Evolutionary conservation across 2,113 vertebrate genomes (phyloP).

Genomic region (Oncorhynchus kisutch): DNA sequence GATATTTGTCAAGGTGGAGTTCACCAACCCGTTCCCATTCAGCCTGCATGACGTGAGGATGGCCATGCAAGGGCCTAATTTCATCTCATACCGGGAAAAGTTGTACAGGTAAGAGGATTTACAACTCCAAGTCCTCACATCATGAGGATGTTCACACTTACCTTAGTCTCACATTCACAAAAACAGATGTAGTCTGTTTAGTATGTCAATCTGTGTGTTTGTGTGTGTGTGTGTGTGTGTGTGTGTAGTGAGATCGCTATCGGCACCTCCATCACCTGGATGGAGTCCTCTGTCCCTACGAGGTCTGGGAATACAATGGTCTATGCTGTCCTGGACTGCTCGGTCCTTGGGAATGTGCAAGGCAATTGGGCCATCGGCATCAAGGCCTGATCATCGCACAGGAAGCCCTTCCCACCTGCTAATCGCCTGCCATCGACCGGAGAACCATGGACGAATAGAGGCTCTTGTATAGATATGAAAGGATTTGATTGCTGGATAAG

Average conservation of each 20-base stretch:
- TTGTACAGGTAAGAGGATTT: conserved; percentile 66
- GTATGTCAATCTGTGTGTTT: not conserved
- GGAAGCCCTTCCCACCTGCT: not conserved
- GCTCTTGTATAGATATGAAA: no score
- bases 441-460: no score
- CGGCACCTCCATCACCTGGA: conserved; percentile 66
- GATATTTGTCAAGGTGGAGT: conserved; percentile 66
- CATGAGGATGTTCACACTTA: no score
- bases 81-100: conserved; percentile 64
- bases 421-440: not conserved
- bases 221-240: not conserved
- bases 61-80: conserved; percentile 73
- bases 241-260: conserved; percentile 13
- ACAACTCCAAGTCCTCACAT: not conserved
- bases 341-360: not conserved
- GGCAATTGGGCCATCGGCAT: not conserved
- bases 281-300: conserved; percentile 66
- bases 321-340: conserved; percentile 76
- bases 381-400: not conserved
- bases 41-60: conserved; percentile 64
- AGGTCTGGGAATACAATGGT: conserved; percentile 65
- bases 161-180: not conserved
- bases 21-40: conserved; percentile 77
- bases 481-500: no score
- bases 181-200: conserved; percentile 7